Percentiles rank a stretch among this genome's conserved stretches.
These are phyloP conservation scores for Mionectes macconnelli DNA, from an alignment of 2,113 vertebrate species.

Conservation along the genomic window DNA sequence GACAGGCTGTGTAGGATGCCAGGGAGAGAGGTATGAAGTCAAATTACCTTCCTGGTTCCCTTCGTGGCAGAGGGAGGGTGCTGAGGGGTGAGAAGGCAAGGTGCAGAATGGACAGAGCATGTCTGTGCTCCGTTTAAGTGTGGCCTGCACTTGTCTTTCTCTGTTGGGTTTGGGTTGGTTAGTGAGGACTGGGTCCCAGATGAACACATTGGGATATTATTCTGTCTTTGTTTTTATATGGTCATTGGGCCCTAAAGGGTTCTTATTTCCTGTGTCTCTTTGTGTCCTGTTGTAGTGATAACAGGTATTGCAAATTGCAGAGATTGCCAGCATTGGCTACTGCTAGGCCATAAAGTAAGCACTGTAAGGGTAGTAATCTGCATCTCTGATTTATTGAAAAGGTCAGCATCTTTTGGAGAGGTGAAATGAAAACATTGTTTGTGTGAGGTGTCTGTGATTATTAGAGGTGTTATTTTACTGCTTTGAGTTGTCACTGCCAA, in stretches of 20 bases:
- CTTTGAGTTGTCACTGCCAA: not conserved
- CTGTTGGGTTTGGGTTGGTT: not conserved
- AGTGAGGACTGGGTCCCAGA: not conserved
- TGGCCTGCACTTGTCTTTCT: not conserved
- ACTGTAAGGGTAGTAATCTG: not conserved
- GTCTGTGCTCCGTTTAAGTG: not conserved
- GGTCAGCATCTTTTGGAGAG: not conserved
- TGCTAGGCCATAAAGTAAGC: not conserved
- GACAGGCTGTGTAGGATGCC: not conserved
- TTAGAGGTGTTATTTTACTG: not conserved
- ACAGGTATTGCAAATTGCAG: not conserved
- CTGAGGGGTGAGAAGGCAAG: not conserved
- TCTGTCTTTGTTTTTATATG: not conserved
- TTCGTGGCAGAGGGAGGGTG: not conserved
- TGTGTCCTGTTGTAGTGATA: not conserved
- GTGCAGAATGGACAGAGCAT: rapidly evolving
- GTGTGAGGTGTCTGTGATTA: not conserved
- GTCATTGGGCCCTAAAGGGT: not conserved
- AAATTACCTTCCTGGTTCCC: not conserved
- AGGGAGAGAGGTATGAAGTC: not conserved
- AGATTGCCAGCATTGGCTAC: not conserved
- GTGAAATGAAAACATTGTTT: not conserved
- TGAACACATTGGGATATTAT: not conserved
- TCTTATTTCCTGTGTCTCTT: not conserved
- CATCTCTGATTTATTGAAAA: not conserved